A percentile compares a stretch with the other conserved stretches of the same genome.
Evolutionary conservation across 2,113 vertebrate species (phyloP).

Genomic region (Shinisaurus crocodilurus): DNA sequence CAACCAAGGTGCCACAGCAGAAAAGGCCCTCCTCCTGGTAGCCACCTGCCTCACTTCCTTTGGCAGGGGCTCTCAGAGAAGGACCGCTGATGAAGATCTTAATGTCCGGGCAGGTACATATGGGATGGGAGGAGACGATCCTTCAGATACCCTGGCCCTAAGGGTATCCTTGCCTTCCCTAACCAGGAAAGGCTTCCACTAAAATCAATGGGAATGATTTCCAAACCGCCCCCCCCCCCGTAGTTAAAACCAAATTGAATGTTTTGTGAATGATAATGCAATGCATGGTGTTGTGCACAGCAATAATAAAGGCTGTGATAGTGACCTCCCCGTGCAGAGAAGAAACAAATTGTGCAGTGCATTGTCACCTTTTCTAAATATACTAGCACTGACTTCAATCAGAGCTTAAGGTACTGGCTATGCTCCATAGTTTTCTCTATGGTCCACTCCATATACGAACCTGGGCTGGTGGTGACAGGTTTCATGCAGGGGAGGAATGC

Average conservation of each 20-base stretch:
- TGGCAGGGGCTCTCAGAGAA: too few relatives aligned
- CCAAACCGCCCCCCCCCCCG: not conserved
- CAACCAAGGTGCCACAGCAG: too few relatives aligned
- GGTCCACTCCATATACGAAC: not conserved
- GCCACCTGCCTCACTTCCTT: too few relatives aligned
- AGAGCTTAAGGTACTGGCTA: not conserved
- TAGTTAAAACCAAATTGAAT: not conserved
- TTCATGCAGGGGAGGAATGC: not conserved
- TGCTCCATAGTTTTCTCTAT: not conserved
- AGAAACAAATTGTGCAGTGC: not conserved
- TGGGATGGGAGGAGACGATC: too few relatives aligned
- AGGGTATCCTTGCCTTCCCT: too few relatives aligned
- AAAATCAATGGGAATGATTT: not conserved
- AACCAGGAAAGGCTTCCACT: not conserved
- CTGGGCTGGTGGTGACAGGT: not conserved
- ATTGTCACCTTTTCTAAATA: not conserved
- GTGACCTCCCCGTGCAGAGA: not conserved
- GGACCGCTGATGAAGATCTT: too few relatives aligned
- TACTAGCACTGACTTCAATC: not conserved
- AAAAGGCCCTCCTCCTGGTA: too few relatives aligned
- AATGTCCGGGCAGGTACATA: too few relatives aligned
- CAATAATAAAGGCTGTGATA: not conserved
- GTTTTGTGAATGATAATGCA: not conserved
- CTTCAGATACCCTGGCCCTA: too few relatives aligned
- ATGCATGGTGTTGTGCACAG: not conserved